Evolutionary conservation across 2,797 vertebrate genomes (phyloP).

Genomic region (Tenualosa ilisha): DNA sequence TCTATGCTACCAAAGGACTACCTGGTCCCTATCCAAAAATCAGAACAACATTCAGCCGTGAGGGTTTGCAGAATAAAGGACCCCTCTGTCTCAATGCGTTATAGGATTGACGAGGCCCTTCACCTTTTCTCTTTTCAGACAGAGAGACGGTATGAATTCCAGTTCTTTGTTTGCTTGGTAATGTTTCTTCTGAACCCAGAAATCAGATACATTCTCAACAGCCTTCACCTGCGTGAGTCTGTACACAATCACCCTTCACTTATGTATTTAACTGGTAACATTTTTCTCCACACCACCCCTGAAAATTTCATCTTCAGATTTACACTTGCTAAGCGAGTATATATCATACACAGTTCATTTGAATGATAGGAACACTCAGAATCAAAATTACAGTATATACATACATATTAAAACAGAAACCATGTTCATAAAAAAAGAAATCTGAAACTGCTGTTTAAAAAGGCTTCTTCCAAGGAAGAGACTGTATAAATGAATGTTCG

Average conservation of each 20-base stretch:
- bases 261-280: neutral
- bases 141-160: neutral
- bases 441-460: conserved; percentile 16
- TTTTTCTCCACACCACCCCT: neutral
- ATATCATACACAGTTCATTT: conserved; percentile 14
- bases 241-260: neutral
- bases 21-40: conserved; percentile 44
- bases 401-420: conserved; percentile 56
- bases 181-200: neutral
- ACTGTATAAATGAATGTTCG: neutral
- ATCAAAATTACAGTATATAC: conserved; percentile 54
- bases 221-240: neutral
- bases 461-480: conserved; percentile 23
- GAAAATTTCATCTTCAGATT: conserved; percentile 40
- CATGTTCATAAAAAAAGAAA: conserved; percentile 48
- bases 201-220: neutral
- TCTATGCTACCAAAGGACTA: conserved; percentile 54
- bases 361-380: conserved; percentile 27
- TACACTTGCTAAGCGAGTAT: conserved; percentile 50
- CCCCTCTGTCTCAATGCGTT: neutral
- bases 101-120: neutral
- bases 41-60: conserved; percentile 36
- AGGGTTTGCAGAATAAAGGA: conserved; percentile 26
- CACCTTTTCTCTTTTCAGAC: neutral
- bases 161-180: neutral